A percentile compares a stretch with the other conserved stretches of the same genome.
phyloP scores from a whole-genome alignment of 2,113 vertebrate species.

The Recurvirostra avosetta region DNA sequence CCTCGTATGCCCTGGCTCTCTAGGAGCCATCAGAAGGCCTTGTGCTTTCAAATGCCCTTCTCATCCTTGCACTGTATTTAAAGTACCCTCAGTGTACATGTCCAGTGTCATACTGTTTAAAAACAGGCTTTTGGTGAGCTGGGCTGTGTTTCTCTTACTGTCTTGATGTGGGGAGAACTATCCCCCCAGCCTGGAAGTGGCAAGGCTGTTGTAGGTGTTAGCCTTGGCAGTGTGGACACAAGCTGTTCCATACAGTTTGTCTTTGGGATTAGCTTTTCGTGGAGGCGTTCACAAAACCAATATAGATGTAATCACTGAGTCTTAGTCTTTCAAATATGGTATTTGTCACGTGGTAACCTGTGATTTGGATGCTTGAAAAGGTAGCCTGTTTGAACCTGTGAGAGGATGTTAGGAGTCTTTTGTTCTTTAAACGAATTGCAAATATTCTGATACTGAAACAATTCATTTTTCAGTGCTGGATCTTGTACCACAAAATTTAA shows the following conservation, averaged over 20 bases:
- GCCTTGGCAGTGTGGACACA: not conserved
- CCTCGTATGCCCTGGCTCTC: not conserved
- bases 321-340: not conserved
- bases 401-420: not conserved
- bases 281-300: not conserved
- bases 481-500: not conserved
- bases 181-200: not conserved
- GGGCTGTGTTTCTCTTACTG: not conserved
- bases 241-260: not conserved
- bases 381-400: not conserved
- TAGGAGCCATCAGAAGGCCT: not conserved
- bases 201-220: not conserved
- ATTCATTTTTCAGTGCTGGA: not conserved
- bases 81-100: not conserved
- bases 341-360: not conserved
- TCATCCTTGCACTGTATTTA: not conserved
- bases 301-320: not conserved
- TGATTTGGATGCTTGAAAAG: not conserved
- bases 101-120: not conserved
- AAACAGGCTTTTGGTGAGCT: not conserved
- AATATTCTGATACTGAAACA: not conserved
- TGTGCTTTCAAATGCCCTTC: not conserved
- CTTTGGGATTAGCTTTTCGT: not conserved
- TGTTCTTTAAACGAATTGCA: not conserved
- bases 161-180: not conserved